Evolutionary conservation across 2,888 invertebrate species (phyloP), one percentile per base, ranked within the genome.

Genomic region (Pandemis corylana): DNA sequence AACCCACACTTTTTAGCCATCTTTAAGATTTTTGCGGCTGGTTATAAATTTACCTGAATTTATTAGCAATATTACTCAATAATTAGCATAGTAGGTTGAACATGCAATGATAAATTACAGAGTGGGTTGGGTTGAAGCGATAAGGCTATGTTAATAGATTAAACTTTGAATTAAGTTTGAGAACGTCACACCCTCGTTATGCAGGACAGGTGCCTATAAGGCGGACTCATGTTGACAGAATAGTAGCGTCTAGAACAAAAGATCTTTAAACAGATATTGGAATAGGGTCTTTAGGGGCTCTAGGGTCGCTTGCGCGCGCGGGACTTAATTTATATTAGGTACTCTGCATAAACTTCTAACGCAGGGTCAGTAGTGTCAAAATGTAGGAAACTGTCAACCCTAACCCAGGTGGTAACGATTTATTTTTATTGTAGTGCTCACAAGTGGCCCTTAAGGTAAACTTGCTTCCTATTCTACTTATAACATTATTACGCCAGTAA

Each of bases 181-280:
- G 78, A 83, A 77, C 88, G 88, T 88, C 89, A 83, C 86, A 88
- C 88, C 89, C 89, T 89, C 83, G 87, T 88, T 86, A 56, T 56
- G 56, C 20, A 56, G 56, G 56, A 9, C 56, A 56, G 56, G 56
- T 56, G 56, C 56, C 20, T 56, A 56, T 20, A 20, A 20, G 6
- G 9, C 9, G 2, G 7, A 20, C 20, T 9, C 56, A 20, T 20
- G 9, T 7, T 56, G 20, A 56, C 20, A 9, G 56, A 20, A 56
- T 56, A 56, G 7, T 56, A 13, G 7, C n/a, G n/a, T 51, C 7
- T 51, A 51, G n/a, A 51, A 51, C n/a, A 51, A 51, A n/a, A 51
- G 46, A 36, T 2, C 28, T 36, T 36, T 36, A 36, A 36, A 36
- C 1, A 36, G 28, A 36, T 36, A 36, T 36, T 36, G 28, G 28